Base-by-base conservation (phyloP, 2,888 invertebrate genomes). In the Calephelis perditalis region DNA sequence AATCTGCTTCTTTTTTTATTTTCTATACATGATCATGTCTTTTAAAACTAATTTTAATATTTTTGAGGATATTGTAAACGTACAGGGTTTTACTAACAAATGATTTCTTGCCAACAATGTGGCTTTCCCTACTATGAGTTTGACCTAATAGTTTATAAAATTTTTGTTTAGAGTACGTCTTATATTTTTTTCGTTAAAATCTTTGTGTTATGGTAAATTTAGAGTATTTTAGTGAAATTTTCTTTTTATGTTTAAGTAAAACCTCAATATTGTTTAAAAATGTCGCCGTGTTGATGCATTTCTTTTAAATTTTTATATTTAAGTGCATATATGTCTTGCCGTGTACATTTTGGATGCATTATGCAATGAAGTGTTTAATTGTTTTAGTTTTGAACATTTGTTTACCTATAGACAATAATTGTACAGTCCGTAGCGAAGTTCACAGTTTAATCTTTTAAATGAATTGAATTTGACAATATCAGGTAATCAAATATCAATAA, bases 401-500 rank as follows among this genome's bases (percentile, higher is more conserved):
- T 52, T 52, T 52, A 35, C 52, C 35, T 52, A 52, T 54, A 54
- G 54, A 54, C 54, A 54, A 54, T 54, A 54, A 54, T 54, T 54
- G 54, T 54, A 54, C 36, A 54, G 54, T 54, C 11, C 35, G 54
- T 35, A 11, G 54, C 54, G 54, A 54, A 54, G 36, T 54, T 54
- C 54, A 11, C 54, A n/a, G 26, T 54, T 54, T 54, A 54, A 54
- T 54, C 36, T 54, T 54, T n/a, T 52, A 54, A 36, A 54, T 36
- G 26, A 11, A 35, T 35, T 54, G n/a, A 35, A 54, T 54, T 54
- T 35, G 54, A 54, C 54, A 54, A 54, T 54, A 54, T 54, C 54
- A 54, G 36, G 54, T 54, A 54, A 54, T 54, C 54, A 54, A 54
- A 36, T 54, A 54, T 54, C 54, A 54, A 54, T 54, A 54, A 54